Evolutionary conservation across 2,888 invertebrate genomes (phyloP).

Genomic region (Proisotoma minuta): DNA sequence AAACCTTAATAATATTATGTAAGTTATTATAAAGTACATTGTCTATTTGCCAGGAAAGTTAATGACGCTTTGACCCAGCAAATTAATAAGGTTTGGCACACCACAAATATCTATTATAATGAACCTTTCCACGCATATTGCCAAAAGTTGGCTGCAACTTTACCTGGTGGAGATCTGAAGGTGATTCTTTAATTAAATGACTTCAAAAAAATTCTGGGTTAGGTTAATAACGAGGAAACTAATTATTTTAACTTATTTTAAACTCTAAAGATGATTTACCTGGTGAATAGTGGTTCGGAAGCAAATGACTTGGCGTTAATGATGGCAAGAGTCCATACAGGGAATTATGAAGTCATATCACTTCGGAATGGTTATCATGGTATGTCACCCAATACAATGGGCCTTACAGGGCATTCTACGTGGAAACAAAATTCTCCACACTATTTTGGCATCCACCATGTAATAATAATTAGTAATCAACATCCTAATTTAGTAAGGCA

Average conservation of each 20-base stretch:
- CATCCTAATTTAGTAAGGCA: background rate
- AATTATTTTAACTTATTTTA: background rate
- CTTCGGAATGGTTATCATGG: conserved; percentile 76
- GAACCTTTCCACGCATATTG: conserved; percentile 87
- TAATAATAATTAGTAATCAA: conserved; percentile 50
- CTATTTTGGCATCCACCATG: conserved; percentile 71
- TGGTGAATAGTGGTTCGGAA: conserved; percentile 95
- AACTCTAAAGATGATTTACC: conserved; percentile 68
- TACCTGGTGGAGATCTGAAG: conserved; percentile 80
- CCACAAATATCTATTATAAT: conserved; percentile 86
- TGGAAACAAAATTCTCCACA: conserved; percentile 73
- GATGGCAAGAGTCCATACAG: conserved; percentile 79
- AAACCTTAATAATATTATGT: background rate
- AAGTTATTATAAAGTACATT: background rate
- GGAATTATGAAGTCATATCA: conserved; percentile 76
- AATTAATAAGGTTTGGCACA: conserved; percentile 78
- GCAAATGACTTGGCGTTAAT: conserved; percentile 91
- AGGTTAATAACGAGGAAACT: no score
- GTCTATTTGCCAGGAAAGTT: conserved; percentile 66
- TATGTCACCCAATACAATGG: conserved; percentile 77
- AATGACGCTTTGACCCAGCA: conserved; percentile 73
- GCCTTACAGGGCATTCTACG: conserved; percentile 69
- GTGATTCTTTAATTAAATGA: conserved; percentile 52
- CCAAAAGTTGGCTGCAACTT: conserved; percentile 68
- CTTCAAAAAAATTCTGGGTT: background rate